These are phyloP conservation scores for Aphelenchoides fujianensis DNA, from an alignment of 1,140 invertebrate genomes.

Conservation along the genomic window DNA sequence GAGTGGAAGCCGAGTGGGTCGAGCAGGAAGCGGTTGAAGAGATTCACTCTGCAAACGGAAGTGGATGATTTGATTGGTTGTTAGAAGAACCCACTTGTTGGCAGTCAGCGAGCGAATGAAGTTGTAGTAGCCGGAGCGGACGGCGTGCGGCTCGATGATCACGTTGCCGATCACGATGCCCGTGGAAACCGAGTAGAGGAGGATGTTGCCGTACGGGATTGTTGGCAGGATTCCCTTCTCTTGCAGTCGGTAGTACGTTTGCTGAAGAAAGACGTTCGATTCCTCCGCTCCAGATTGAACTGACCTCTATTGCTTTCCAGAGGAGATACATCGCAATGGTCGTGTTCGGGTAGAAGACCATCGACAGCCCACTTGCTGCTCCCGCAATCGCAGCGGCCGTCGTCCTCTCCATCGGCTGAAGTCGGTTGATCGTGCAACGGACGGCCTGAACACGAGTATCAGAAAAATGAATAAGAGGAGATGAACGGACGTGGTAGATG, in stretches of 20 bases:
- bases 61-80: slow-evolving; percentile 10
- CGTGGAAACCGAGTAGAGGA: slow-evolving; percentile 52
- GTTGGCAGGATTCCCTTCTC: slow-evolving; percentile 42
- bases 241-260: slow-evolving; percentile 45
- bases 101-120: slow-evolving; percentile 53
- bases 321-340: slow-evolving; percentile 56
- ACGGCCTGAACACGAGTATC: slow-evolving; percentile 23
- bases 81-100: slow-evolving; percentile 39
- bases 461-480: not conserved
- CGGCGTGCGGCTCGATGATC: slow-evolving; percentile 54
- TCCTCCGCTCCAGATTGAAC: not conserved
- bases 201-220: slow-evolving; percentile 47
- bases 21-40: slow-evolving; percentile 33
- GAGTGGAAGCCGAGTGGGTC: slow-evolving; percentile 31
- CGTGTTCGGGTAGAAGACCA: slow-evolving; percentile 40
- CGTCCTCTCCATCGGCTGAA: slow-evolving; percentile 6
- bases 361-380: slow-evolving; percentile 17
- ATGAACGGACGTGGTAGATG: slow-evolving; percentile 43
- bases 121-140: slow-evolving; percentile 51
- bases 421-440: slow-evolving; percentile 35
- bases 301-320: slow-evolving; percentile 59
- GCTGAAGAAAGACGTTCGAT: slow-evolving; percentile 36
- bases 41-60: slow-evolving; percentile 31
- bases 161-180: slow-evolving; percentile 53
- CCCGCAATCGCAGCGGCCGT: slow-evolving; percentile 18